A percentile compares a stretch with the other conserved stretches of the same genome.
These are phyloP conservation scores for Andrena hattorfiana DNA, from an alignment of 2,888 invertebrate genomes.

Conservation along the genomic window DNA sequence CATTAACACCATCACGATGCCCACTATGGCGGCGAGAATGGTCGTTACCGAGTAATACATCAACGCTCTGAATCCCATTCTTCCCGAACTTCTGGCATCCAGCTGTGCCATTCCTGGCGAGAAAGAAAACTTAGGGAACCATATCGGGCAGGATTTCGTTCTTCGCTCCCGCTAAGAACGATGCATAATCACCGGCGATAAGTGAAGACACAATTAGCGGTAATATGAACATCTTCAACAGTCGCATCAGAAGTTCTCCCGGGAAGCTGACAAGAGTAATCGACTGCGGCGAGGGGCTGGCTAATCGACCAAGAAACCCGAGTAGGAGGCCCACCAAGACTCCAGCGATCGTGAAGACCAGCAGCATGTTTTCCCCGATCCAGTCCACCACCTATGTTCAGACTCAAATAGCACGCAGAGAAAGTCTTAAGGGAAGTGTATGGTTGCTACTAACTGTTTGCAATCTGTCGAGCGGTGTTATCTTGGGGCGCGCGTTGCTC, in stretches of 20 bases:
- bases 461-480: constrained; percentile 72
- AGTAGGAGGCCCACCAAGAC: constrained; percentile 88
- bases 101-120: constrained; percentile 87
- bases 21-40: constrained; percentile 88
- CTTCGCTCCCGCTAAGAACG: neutral
- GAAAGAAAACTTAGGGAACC: constrained; percentile 9
- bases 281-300: constrained; percentile 85
- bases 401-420: constrained; percentile 1
- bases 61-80: constrained; percentile 88
- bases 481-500: constrained; percentile 34
- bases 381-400: constrained; percentile 81
- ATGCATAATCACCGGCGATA: constrained; percentile 86
- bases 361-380: constrained; percentile 86
- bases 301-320: constrained; percentile 86
- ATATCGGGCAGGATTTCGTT: neutral
- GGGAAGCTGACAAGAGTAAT: constrained; percentile 88
- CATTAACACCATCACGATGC: constrained; percentile 87
- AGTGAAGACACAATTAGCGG: constrained; percentile 89
- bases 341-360: constrained; percentile 86
- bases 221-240: constrained; percentile 89
- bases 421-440: neutral
- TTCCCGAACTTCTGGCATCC: constrained; percentile 88
- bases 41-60: constrained; percentile 89
- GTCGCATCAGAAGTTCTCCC: constrained; percentile 89
- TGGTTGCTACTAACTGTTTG: constrained; percentile 66